phyloP scores from a whole-genome alignment of 2,888 invertebrate species.

The Tipula vernalis region DNA sequence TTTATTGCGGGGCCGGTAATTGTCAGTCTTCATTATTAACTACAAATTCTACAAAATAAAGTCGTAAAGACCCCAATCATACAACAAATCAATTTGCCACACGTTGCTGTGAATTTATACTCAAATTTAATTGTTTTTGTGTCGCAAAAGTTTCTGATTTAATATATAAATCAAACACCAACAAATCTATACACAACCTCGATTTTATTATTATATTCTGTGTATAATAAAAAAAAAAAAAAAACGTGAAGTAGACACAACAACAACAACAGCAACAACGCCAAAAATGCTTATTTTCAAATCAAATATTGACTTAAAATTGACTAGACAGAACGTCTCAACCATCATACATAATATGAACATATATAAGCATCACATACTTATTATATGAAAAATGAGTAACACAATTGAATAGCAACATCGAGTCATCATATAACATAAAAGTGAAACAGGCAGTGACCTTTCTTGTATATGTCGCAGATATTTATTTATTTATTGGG shows the following conservation, averaged over 20 bases:
- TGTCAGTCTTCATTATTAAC: no score
- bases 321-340: constrained; percentile 4
- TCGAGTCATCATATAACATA: background rate
- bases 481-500: background rate
- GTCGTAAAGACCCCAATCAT: no score
- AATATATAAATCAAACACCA: background rate
- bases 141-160: background rate
- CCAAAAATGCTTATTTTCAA: background rate
- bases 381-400: background rate
- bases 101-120: no score
- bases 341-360: background rate
- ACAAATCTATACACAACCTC: background rate
- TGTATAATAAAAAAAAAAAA: background rate
- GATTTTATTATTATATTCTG: background rate
- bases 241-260: background rate
- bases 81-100: no score
- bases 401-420: background rate
- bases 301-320: background rate
- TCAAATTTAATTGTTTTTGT: no score
- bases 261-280: background rate
- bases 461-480: background rate
- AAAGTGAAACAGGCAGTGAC: background rate
- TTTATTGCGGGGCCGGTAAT: no score
- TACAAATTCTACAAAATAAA: no score
- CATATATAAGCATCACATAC: background rate